Evolutionary conservation across 1,140 invertebrate species (phyloP), one percentile per base, ranked within the genome.

Genomic region (Danaus plexippus): DNA sequence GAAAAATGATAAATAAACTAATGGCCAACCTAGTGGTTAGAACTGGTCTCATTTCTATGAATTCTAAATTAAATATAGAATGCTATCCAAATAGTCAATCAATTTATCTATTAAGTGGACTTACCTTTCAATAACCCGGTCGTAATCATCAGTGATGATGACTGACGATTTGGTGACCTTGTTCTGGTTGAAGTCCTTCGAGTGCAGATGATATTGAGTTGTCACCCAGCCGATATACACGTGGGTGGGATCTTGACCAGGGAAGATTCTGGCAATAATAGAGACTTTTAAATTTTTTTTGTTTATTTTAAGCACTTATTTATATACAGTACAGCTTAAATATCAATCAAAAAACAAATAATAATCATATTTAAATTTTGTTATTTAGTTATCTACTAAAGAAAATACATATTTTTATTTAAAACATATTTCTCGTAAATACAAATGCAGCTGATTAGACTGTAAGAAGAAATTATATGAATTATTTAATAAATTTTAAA

Each of bases 161-260:
- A 98, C 93, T 0, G 96, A 95, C 0, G 93, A 91, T 75, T 94
- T 95, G 15, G 95, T 90, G 1, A 98, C 95, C 70, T 94, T 94
- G 67, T 90, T 92, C 71, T 95, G 92, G 75, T 97, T 97, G 84
- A 98, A 99, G 57, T 94, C 92, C 62, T 92, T 93, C n/a, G 92
- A 94, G 71, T 95, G 94, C 41, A 95, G 87, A 79, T 97, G 95
- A 80, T 98, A 99, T 72, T 98, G 96, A 0, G 98, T 97, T 0
- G 97, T 99, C 9, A 99, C 97, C 98, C 98, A 99, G n/a, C 98
- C 98, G 4, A 99, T 94, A 82, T 96, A 99, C 15, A 98, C 95
- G 73, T 99, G 96, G 0, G 95, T 94, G 0, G 98, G 97, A 85
- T 99, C 98, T 88, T 99, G 98, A 51, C 97, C 97, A 43, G 97